Percentiles rank a stretch among this genome's conserved stretches.
Conservation (phyloP, 2,888 invertebrate species). For the Lomographa bimaculata region DNA sequence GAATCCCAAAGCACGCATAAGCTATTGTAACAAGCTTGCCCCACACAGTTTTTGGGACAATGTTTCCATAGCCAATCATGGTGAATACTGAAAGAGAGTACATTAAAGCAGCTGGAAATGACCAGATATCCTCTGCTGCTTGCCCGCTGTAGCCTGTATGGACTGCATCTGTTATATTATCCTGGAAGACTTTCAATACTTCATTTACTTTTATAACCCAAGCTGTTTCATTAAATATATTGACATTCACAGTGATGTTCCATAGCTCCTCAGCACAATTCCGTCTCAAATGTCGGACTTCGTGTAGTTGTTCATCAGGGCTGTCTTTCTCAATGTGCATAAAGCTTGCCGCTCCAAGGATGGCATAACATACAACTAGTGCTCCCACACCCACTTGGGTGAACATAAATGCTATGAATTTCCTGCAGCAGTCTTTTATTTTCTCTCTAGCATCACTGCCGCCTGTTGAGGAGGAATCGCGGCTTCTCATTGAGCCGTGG, state of each 20-base stretch:
- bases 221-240: constrained; percentile 86
- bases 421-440: constrained; percentile 93
- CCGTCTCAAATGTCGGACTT: constrained; percentile 77
- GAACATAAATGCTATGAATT: constrained; percentile 95
- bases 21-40: constrained; percentile 93
- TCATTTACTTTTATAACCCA: constrained; percentile 85
- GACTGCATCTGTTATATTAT: constrained; percentile 85
- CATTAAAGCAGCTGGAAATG: constrained; percentile 94
- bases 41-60: constrained; percentile 91
- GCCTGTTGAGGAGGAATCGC: constrained; percentile 86
- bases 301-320: constrained; percentile 74
- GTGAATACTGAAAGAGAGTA: constrained; percentile 94
- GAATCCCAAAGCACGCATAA: constrained; percentile 94
- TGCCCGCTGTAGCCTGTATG: constrained; percentile 90
- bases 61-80: constrained; percentile 96
- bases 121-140: constrained; percentile 89
- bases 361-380: constrained; percentile 93
- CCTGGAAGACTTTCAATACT: constrained; percentile 87
- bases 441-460: constrained; percentile 88
- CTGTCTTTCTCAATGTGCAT: constrained; percentile 89
- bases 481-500: constrained; percentile 86
- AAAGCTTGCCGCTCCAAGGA: constrained; percentile 93
- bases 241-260: constrained; percentile 86
- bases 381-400: constrained; percentile 96
- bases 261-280: constrained; percentile 87